These are phyloP conservation scores for Sigmodon hispidus DNA, from an alignment of 2,113 vertebrate genomes.

Conservation along the genomic window DNA sequence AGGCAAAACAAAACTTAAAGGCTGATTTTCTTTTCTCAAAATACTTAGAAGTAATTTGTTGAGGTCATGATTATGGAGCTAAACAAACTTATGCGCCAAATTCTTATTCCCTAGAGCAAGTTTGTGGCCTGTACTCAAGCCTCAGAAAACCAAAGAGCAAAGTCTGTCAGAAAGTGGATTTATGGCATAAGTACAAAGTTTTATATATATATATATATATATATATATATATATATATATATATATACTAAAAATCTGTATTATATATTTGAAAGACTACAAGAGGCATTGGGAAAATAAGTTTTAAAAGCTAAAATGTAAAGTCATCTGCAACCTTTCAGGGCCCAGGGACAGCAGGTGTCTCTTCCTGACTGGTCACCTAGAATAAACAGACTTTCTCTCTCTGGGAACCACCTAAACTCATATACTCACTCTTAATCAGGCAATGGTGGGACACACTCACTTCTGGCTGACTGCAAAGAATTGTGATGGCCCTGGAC, in stretches of 20 bases:
- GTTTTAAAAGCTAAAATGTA: neutral
- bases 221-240: no score
- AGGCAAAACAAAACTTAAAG: constrained; percentile 81
- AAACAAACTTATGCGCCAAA: constrained; percentile 35
- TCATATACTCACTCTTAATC: neutral
- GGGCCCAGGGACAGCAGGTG: neutral
- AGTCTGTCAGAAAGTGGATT: neutral
- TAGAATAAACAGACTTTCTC: neutral
- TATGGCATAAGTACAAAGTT: neutral
- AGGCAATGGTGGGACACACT: neutral
- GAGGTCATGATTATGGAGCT: neutral
- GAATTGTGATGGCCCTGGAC: neutral
- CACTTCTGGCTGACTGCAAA: neutral
- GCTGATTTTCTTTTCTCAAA: constrained; percentile 72
- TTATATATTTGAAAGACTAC: neutral
- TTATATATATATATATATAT: no score
- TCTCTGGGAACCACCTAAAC: neutral
- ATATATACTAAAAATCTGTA: neutral
- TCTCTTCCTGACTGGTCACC: neutral
- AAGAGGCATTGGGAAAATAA: neutral
- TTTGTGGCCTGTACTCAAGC: no score
- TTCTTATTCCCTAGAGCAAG: neutral
- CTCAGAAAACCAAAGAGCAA: neutral
- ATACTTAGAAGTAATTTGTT: constrained; percentile 30
- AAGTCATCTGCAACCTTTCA: neutral